Conservation (phyloP, 2,888 invertebrate species). For the Urechis unicinctus region DNA sequence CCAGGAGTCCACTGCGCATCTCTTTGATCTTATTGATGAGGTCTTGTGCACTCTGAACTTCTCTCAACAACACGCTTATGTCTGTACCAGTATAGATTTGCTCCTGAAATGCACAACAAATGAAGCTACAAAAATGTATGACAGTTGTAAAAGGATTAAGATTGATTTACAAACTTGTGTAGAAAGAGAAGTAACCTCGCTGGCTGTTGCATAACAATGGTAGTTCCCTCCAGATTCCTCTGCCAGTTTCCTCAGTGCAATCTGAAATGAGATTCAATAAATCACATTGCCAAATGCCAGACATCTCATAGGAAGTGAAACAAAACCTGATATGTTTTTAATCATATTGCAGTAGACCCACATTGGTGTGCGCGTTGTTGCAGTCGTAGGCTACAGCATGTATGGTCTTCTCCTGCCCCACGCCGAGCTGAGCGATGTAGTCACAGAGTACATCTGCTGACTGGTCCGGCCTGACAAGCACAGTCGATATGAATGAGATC, state of each 20-base stretch:
- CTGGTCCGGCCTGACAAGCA: constrained; percentile 39
- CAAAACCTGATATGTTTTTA: background rate
- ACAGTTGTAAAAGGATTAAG: background rate
- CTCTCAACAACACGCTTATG: constrained; percentile 43
- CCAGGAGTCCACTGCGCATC: constrained; percentile 50
- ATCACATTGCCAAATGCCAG: no score
- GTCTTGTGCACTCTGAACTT: constrained; percentile 46
- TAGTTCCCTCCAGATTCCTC: constrained; percentile 44
- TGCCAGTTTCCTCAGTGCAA: constrained; percentile 40
- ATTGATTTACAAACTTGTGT: background rate
- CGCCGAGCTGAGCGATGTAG: constrained; percentile 43
- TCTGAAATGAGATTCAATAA: constrained; percentile 22
- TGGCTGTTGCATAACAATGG: constrained; percentile 47
- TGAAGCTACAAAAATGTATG: background rate
- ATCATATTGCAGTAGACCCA: constrained; percentile 22
- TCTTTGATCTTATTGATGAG: constrained; percentile 49
- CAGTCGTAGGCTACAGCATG: constrained; percentile 50
- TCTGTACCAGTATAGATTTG: constrained; percentile 50
- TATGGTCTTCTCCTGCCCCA: constrained; percentile 36
- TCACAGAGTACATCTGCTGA: constrained; percentile 43
- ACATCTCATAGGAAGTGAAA: no score
- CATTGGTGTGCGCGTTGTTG: constrained; percentile 45
- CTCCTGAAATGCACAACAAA: constrained; percentile 25
- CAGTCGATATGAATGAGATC: background rate
- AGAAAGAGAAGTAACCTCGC: constrained; percentile 33